These are phyloP conservation scores for Diplolepis rosae DNA, from an alignment of 2,888 invertebrate species.

Conservation along the genomic window DNA sequence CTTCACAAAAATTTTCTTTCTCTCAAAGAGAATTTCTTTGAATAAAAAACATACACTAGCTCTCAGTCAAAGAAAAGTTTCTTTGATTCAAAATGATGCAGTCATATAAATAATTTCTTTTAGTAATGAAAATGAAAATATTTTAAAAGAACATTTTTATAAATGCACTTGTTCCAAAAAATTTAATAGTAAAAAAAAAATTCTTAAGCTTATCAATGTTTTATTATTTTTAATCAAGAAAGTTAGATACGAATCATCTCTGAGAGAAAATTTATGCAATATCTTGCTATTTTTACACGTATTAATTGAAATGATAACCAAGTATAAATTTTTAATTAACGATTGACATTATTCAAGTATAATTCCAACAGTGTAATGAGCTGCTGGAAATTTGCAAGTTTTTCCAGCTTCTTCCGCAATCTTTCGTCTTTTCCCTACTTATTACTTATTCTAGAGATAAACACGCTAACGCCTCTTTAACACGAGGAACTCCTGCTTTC, in stretches of 20 bases:
- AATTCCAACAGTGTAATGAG: slow-evolving; percentile 7
- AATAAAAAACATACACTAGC: too few species aligned
- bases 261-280: background rate
- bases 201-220: too few species aligned
- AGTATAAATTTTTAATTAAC: background rate
- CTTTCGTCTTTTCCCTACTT: slow-evolving; percentile 5
- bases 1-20: too few species aligned
- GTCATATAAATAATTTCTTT: too few species aligned
- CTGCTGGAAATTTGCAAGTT: slow-evolving; percentile 12
- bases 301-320: background rate
- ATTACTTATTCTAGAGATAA: slow-evolving; percentile 25
- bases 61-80: too few species aligned
- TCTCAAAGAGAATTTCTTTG: too few species aligned
- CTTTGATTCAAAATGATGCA: too few species aligned
- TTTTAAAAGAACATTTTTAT: too few species aligned
- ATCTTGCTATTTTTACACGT: background rate
- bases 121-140: too few species aligned
- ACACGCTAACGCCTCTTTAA: slow-evolving; percentile 26
- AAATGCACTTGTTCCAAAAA: too few species aligned
- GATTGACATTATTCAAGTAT: background rate
- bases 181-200: background rate
- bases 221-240: background rate
- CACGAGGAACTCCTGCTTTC: slow-evolving; percentile 18
- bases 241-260: background rate
- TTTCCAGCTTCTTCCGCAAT: slow-evolving; percentile 18